Conservation (phyloP, 2,797 vertebrate genomes). For the Borostomias antarcticus region DNA sequence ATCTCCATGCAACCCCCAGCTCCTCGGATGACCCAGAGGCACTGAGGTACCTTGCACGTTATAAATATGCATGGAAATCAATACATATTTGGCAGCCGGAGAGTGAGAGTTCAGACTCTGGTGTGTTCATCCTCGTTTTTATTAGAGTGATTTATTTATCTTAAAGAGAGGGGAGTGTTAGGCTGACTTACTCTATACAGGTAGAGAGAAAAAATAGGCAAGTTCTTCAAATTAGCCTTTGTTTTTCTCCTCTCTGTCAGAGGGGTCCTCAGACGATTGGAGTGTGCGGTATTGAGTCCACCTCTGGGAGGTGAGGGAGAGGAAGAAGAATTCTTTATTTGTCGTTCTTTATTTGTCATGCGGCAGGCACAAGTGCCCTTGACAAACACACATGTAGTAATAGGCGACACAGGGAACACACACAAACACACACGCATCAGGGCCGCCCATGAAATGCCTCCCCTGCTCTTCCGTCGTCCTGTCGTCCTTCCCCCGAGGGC, state of each 20-base stretch:
- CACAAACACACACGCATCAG: too few species aligned
- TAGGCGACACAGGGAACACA: too few species aligned
- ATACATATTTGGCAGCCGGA: slow-evolving; percentile 67
- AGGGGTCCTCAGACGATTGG: not conserved
- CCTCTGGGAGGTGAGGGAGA: not conserved
- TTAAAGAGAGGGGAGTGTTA: slow-evolving; percentile 27
- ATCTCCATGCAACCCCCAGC: slow-evolving; percentile 54
- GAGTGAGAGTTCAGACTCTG: slow-evolving; percentile 54
- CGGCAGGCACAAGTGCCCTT: too few species aligned
- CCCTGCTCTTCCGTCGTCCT: too few species aligned
- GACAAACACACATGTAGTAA: too few species aligned
- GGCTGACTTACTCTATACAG: slow-evolving; percentile 28
- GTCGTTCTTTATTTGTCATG: too few species aligned
- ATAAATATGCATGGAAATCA: slow-evolving; percentile 78
- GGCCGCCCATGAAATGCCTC: too few species aligned
- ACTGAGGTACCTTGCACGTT: slow-evolving; percentile 49
- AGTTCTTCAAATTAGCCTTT: slow-evolving; percentile 73
- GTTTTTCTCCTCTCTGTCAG: slow-evolving; percentile 35
- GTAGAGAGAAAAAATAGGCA: slow-evolving; percentile 51
- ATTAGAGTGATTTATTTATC: slow-evolving; percentile 64
- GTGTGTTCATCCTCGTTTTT: slow-evolving; percentile 74
- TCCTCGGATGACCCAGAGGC: slow-evolving; percentile 56
- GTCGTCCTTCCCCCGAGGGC: too few species aligned
- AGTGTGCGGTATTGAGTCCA: not conserved
- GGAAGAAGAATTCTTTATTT: too few species aligned